Conservation (phyloP, 2,888 invertebrate species). For the Stratiomys singularior region DNA sequence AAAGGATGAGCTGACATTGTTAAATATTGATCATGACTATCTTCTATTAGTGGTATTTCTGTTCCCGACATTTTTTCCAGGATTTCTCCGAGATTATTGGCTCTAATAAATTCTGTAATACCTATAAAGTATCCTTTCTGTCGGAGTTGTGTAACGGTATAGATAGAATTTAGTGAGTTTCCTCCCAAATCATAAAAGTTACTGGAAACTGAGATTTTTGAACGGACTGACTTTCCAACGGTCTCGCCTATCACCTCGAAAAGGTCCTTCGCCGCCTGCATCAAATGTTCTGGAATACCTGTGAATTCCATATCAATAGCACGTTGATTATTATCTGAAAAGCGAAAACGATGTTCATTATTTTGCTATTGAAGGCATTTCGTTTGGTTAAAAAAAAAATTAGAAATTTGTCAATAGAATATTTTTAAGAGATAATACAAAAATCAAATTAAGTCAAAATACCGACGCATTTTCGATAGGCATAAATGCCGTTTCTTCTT, state of each 20-base stretch:
- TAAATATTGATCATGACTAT: slow-evolving; percentile 60
- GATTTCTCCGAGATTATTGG: slow-evolving; percentile 76
- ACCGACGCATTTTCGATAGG: no score
- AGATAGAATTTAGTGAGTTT: slow-evolving; percentile 87
- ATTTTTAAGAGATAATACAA: no score
- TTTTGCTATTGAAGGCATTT: no score
- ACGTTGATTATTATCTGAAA: slow-evolving; percentile 37
- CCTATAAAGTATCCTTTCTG: slow-evolving; percentile 83
- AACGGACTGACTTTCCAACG: slow-evolving; percentile 73
- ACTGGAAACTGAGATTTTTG: slow-evolving; percentile 71
- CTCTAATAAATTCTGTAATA: slow-evolving; percentile 83
- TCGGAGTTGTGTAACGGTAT: slow-evolving; percentile 79
- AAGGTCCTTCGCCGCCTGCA: slow-evolving; percentile 74
- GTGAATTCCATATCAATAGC: slow-evolving; percentile 69
- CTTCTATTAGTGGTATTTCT: slow-evolving; percentile 57
- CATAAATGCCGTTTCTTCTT: no score
- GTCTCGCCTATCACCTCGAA: slow-evolving; percentile 81
- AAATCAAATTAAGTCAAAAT: no score
- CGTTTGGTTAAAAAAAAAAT: no score
- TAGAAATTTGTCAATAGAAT: no score
- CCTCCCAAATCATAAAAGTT: slow-evolving; percentile 89
- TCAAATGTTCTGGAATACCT: slow-evolving; percentile 70
- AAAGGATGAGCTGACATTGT: slow-evolving; percentile 61
- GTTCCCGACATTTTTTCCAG: slow-evolving; percentile 69
- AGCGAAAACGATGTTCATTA: no score